Conservation (phyloP, 30 jellyfish, hydroid and myxozoan species). For the Aurelia aurita region DNA sequence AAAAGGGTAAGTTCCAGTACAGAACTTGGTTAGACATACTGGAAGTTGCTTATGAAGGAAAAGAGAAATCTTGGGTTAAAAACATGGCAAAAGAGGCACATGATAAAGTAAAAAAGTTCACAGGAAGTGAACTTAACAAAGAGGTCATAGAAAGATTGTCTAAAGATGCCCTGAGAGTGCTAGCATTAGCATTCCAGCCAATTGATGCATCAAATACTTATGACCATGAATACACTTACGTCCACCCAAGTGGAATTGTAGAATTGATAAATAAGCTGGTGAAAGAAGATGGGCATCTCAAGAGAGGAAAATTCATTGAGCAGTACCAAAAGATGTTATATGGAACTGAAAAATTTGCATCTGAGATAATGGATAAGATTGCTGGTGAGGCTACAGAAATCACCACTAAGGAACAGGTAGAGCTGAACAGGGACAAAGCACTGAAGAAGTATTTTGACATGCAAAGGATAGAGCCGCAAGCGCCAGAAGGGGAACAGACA, state of each 20-base stretch:
- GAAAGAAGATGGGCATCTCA: conserved; percentile 13
- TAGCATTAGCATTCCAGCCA: conserved; percentile 47
- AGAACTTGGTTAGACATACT: neutral
- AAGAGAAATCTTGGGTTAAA: neutral
- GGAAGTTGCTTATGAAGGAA: neutral
- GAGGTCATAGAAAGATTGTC: conserved; percentile 9
- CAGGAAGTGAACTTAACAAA: conserved; percentile 3
- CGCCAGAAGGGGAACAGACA: conserved; percentile 57
- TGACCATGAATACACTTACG: conserved; percentile 67
- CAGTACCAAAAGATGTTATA: conserved; percentile 23
- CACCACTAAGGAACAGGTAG: conserved; percentile 13
- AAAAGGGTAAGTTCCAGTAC: conserved; percentile 7
- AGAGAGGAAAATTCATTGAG: conserved; percentile 22
- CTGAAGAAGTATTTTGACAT: conserved; percentile 13
- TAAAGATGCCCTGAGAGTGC: conserved; percentile 27
- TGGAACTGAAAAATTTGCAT: conserved; percentile 68
- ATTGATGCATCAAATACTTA: conserved; percentile 70
- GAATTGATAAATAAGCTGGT: conserved; percentile 11
- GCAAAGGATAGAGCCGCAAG: conserved; percentile 48
- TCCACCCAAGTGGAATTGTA: conserved; percentile 34
- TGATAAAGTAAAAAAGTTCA: neutral
- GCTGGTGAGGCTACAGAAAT: conserved; percentile 49
- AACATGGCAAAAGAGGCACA: conserved; percentile 1
- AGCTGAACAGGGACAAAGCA: conserved; percentile 33
- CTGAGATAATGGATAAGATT: conserved; percentile 26